These are phyloP conservation scores for Clarias pachynema DNA, from an alignment of 2,797 vertebrate species.

Conservation along the genomic window DNA sequence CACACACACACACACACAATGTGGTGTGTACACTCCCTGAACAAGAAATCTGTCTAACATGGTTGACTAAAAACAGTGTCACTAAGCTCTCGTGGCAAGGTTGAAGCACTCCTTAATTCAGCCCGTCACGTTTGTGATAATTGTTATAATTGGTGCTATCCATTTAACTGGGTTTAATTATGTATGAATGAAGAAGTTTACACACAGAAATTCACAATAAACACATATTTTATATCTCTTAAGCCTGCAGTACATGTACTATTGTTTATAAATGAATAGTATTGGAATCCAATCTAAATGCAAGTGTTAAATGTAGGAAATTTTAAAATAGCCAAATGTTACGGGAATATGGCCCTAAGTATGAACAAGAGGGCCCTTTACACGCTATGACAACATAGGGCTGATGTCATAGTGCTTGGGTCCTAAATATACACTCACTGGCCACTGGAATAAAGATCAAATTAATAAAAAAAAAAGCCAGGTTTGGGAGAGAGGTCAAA, in stretches of 20 bases:
- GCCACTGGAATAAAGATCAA: background rate
- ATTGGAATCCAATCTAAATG: background rate
- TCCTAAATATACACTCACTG: background rate
- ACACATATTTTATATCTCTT: background rate
- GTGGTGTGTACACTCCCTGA: background rate
- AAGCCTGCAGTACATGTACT: background rate
- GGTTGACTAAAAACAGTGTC: conserved; percentile 43
- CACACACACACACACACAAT: conserved; percentile 18
- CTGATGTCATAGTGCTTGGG: no score
- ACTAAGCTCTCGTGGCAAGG: conserved; percentile 30
- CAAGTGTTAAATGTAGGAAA: background rate
- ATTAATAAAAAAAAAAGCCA: no score
- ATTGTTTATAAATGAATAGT: background rate
- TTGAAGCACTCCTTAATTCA: background rate
- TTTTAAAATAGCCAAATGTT: background rate
- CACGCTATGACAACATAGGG: no score
- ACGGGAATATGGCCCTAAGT: background rate
- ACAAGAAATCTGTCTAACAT: conserved; percentile 17
- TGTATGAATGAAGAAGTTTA: background rate
- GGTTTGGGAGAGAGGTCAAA: background rate
- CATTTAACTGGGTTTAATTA: background rate
- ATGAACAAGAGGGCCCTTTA: background rate
- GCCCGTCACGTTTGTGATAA: background rate
- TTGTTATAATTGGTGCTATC: background rate
- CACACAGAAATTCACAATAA: background rate